These are phyloP conservation scores for Lethrus apterus DNA, from an alignment of 1,140 invertebrate genomes.

Conservation along the genomic window DNA sequence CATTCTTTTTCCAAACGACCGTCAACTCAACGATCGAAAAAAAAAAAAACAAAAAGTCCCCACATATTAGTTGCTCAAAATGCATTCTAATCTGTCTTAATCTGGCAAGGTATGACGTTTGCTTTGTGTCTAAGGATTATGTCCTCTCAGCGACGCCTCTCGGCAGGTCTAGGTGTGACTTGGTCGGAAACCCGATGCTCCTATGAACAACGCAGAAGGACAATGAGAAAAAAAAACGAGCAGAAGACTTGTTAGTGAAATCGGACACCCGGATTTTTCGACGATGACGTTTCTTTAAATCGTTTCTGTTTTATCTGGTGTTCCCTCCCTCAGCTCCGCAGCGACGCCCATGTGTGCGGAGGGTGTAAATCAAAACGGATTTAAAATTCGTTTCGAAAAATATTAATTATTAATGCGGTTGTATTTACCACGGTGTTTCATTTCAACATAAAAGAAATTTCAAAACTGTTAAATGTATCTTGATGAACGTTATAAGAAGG, in stretches of 20 bases:
- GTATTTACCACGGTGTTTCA: no score
- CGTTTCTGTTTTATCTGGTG: slow-evolving; percentile 1
- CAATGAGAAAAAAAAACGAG: background rate
- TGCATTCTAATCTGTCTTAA: slow-evolving; percentile 28
- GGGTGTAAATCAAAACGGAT: no score
- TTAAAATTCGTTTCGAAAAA: no score
- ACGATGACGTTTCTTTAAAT: background rate
- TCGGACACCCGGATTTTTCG: background rate
- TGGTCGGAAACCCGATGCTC: background rate
- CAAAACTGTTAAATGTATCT: no score
- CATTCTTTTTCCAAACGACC: no score
- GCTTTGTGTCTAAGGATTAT: slow-evolving; percentile 22
- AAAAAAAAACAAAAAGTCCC: no score
- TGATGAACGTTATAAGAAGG: no score
- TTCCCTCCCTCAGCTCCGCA: no score
- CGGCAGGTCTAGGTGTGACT: slow-evolving; percentile 16
- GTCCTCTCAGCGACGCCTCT: slow-evolving; percentile 16
- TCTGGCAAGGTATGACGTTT: slow-evolving; percentile 26
- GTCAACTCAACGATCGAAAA: no score
- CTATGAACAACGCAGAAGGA: background rate
- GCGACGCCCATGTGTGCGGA: no score
- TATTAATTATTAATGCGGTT: no score
- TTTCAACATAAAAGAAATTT: no score
- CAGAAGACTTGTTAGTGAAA: slow-evolving; percentile 1
- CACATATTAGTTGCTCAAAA: slow-evolving; percentile 27